A percentile compares a stretch with the other conserved stretches of the same genome.
Conservation (phyloP, 1,140 invertebrate genomes). For the Saccostrea glomerata region DNA sequence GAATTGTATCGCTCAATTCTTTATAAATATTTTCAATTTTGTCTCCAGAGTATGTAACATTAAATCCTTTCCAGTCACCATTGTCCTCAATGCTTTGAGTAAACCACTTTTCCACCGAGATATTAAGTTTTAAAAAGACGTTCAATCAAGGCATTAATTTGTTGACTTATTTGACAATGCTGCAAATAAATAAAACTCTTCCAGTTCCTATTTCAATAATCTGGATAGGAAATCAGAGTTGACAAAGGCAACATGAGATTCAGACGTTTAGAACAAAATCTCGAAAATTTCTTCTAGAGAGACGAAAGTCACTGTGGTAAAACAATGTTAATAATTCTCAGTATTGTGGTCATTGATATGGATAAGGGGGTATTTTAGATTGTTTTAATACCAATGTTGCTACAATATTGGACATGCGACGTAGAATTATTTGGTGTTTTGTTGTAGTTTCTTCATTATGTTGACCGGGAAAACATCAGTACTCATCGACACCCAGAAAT, state of each 20-base stretch:
- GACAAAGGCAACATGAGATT: neutral
- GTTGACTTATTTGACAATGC: slow-evolving; percentile 13
- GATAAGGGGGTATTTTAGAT: too few relatives aligned
- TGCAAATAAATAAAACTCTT: slow-evolving; percentile 1
- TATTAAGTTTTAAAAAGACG: slow-evolving; percentile 14
- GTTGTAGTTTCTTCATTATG: slow-evolving; percentile 73
- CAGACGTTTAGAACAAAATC: neutral
- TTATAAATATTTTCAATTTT: slow-evolving; percentile 18
- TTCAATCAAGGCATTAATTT: slow-evolving; percentile 32
- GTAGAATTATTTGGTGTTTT: neutral
- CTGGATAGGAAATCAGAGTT: neutral
- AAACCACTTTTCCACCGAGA: neutral
- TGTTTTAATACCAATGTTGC: too few relatives aligned
- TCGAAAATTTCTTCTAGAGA: neutral
- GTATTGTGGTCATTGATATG: too few relatives aligned
- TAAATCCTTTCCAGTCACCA: neutral
- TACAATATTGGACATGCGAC: too few relatives aligned
- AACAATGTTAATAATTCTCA: too few relatives aligned
- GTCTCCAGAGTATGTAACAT: neutral
- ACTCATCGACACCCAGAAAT: slow-evolving; percentile 71
- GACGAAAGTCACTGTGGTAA: neutral
- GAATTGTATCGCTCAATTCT: slow-evolving; percentile 27
- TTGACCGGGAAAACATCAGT: slow-evolving; percentile 71
- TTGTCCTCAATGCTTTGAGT: neutral
- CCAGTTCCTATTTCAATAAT: neutral